Percentiles rank a stretch among this genome's conserved stretches.
These are phyloP conservation scores for Myrmecophaga tridactyla DNA, from an alignment of 2,113 vertebrate genomes.

Conservation along the genomic window DNA sequence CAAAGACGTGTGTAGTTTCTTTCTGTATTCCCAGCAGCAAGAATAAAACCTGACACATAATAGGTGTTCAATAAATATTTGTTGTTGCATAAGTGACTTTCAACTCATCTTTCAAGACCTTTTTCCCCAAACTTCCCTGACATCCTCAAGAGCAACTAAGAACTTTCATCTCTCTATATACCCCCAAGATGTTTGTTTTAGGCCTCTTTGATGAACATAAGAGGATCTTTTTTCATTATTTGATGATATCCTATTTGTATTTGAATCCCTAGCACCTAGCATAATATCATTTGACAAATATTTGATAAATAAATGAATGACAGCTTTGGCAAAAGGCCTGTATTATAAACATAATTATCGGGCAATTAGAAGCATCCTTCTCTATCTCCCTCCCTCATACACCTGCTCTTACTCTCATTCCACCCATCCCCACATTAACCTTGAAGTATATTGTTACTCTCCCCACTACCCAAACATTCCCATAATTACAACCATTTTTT, in stretches of 20 bases:
- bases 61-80: not conserved
- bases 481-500: not conserved
- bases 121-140: not conserved
- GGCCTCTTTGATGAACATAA: not conserved
- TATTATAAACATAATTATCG: not conserved
- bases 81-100: not conserved
- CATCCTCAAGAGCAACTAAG: not conserved
- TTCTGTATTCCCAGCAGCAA: not conserved
- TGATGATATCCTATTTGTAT: not conserved
- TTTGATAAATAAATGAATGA: not conserved
- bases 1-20: not conserved
- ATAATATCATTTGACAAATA: slow-evolving; percentile 10
- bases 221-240: not conserved
- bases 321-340: not conserved
- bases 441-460: not conserved
- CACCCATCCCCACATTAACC: not conserved
- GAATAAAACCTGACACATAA: not conserved
- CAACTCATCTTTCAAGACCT: not conserved
- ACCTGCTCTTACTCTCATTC: not conserved
- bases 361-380: not conserved
- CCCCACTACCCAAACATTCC: not conserved
- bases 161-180: slow-evolving; percentile 9
- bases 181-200: not conserved
- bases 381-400: not conserved
- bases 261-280: not conserved